Conservation (phyloP, 2,113 vertebrate genomes). For the Turdus rufiventris region DNA sequence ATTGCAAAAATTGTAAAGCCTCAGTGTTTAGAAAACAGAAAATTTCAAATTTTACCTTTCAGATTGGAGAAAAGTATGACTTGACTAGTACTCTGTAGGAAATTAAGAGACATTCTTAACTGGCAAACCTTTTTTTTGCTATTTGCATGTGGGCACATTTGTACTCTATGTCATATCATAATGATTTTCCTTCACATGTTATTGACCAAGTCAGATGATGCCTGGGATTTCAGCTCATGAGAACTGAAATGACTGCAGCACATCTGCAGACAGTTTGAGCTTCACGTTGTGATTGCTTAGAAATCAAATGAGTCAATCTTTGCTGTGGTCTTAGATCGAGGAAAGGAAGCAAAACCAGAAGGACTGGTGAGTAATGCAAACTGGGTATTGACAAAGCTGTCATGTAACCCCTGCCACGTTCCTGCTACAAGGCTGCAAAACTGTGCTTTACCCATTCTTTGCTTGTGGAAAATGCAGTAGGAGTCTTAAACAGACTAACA, state of each 20-base stretch:
- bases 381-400: background rate
- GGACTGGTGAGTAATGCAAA: background rate
- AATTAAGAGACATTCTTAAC: background rate
- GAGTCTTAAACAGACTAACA: background rate
- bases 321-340: background rate
- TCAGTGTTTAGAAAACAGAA: background rate
- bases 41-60: background rate
- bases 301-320: background rate
- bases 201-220: background rate
- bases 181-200: background rate
- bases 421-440: background rate
- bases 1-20: background rate
- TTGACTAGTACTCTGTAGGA: background rate
- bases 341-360: background rate
- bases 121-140: background rate
- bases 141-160: background rate
- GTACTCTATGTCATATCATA: background rate
- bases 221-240: background rate
- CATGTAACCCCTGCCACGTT: background rate
- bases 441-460: background rate
- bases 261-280: background rate
- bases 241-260: background rate
- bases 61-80: background rate
- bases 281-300: background rate
- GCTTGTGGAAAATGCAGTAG: background rate